phyloP scores from a whole-genome alignment of 2,797 vertebrate genomes.

The Hyperoplus lanceolatus region DNA sequence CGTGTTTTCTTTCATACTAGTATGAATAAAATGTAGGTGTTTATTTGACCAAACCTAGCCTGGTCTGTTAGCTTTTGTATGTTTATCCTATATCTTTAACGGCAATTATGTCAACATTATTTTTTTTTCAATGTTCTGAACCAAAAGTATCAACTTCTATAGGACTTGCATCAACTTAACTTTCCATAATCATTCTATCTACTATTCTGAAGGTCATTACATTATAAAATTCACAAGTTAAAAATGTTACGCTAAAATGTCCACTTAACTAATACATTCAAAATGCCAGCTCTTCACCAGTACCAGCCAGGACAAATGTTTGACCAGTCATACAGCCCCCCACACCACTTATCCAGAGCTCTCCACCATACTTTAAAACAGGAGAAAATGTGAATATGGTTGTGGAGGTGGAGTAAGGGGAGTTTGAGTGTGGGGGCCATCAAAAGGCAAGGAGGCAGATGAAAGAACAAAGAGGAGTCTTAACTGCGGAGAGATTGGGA shows the following conservation, averaged over 20 bases:
- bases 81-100: too few relatives aligned
- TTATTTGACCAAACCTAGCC: too few relatives aligned
- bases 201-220: too few relatives aligned
- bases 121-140: too few relatives aligned
- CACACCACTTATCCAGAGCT: slow-evolving; percentile 23
- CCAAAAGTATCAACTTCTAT: too few relatives aligned
- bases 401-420: slow-evolving; percentile 11
- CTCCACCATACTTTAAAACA: slow-evolving; percentile 44
- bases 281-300: slow-evolving; percentile 14
- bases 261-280: background rate
- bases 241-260: background rate
- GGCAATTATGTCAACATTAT: too few relatives aligned
- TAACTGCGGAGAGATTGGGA: slow-evolving; percentile 73
- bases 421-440: slow-evolving; percentile 51
- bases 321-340: slow-evolving; percentile 42
- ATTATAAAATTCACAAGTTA: too few relatives aligned
- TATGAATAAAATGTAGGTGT: too few relatives aligned
- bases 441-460: slow-evolving; percentile 69
- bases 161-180: too few relatives aligned
- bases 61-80: too few relatives aligned
- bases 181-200: too few relatives aligned
- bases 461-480: slow-evolving; percentile 70
- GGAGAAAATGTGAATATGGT: slow-evolving; percentile 14
- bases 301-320: slow-evolving; percentile 18
- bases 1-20: too few relatives aligned